A percentile compares a stretch with the other conserved stretches of the same genome.
Evolutionary conservation across 1,140 invertebrate genomes (phyloP).

Genomic region (Meloidogyne exigua): DNA sequence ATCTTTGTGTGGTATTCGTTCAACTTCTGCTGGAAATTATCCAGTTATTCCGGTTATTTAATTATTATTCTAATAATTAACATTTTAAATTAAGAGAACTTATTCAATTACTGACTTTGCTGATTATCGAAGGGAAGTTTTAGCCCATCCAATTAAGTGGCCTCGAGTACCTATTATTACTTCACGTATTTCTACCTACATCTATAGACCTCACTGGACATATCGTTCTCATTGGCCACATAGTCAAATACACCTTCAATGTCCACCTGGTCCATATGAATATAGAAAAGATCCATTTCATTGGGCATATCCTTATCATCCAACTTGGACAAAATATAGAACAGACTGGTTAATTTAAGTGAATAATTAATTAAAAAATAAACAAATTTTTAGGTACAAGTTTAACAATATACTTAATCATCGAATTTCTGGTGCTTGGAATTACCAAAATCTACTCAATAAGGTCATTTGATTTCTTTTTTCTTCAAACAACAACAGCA

Average conservation of each 20-base stretch:
- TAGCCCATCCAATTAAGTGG: slow-evolving; percentile 25
- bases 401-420: slow-evolving; percentile 15
- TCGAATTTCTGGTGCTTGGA: slow-evolving; percentile 24
- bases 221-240: slow-evolving; percentile 26
- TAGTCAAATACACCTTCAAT: slow-evolving; percentile 8
- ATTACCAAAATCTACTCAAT: slow-evolving; percentile 18
- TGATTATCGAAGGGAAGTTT: slow-evolving; percentile 15
- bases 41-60: slow-evolving; percentile 22
- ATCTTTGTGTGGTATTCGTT: slow-evolving; percentile 21
- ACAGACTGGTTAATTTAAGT: slow-evolving; percentile 12
- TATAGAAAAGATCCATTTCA: slow-evolving; percentile 24
- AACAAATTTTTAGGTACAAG: slow-evolving; percentile 7
- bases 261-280: slow-evolving; percentile 15
- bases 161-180: slow-evolving; percentile 7
- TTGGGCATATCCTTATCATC: slow-evolving; percentile 21
- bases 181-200: slow-evolving; percentile 8
- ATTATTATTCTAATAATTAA: neutral
- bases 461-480: neutral
- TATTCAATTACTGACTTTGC: slow-evolving; percentile 23
- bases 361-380: neutral
- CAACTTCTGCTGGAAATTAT: slow-evolving; percentile 24
- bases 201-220: slow-evolving; percentile 25
- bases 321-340: slow-evolving; percentile 25
- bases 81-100: slow-evolving; percentile 16
- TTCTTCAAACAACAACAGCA: neutral